Base-by-base conservation (phyloP, 30 jellyfish, hydroid and myxozoan genomes). In the Catostylus mosaicus region DNA sequence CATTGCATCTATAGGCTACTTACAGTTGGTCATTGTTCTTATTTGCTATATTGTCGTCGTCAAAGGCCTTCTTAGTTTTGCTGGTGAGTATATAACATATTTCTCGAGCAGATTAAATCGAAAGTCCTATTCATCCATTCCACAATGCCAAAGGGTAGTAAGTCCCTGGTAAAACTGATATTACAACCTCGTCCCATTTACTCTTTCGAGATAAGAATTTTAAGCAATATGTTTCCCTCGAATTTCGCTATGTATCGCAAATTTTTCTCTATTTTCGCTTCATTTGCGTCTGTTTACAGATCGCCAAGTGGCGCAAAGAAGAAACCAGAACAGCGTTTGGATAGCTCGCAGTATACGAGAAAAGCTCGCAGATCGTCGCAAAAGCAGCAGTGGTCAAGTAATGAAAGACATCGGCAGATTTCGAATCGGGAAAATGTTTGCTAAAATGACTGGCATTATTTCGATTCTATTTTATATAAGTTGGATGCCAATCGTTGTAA, bases 401-500 rank as follows among this genome's bases (percentile, higher is more conserved):
- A 75, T 86, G 85, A 63, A 78, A 5, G 96, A 76, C 35, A 75
- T 86, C 24, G 23, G 69, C 23, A 66, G 48, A 12, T 65, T 86
- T 43, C 63, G 77, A 29, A 36, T 43, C 27, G 75, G 89, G 22
- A 75, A 75, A 57, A 32, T 47, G 61, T 61, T 86, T 38, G 88
- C 96, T 19, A 70, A 70, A 26, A 74, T 76, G 74, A 86, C 84
- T 77, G 96, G 84, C 37, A n/a, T 57, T 0, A 73, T 86, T 19
- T 77, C 84, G 1, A 19, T 86, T 19, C 67, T 86, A 46, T 86
- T 86, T 50, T 86, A 75, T 60, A 67, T 65, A n/a, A 71, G 85
- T 27, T 86, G 96, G 96, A 61, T 86, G 84, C 96, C 96, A 50
- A 86, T 86, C 33, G 96, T 86, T 72, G 96, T 86, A 56, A 64